Evolutionary conservation across 2,888 invertebrate genomes (phyloP), one percentile per base, ranked within the genome.

Genomic region (Eulithis prunata): DNA sequence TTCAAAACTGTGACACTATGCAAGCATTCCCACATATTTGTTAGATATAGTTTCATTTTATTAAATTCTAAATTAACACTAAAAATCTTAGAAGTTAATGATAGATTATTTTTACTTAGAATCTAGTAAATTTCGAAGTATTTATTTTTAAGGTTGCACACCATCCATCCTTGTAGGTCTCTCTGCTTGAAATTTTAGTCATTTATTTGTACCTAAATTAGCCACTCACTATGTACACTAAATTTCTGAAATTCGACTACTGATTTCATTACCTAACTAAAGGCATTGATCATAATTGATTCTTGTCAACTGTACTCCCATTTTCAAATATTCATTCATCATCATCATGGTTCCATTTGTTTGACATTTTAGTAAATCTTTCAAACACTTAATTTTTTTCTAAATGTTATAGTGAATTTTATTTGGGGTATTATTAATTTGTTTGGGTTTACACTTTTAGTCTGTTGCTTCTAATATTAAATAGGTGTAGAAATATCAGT

Each of bases 121-220:
- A 68, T 65, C 68, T 62, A 65, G 51, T 62, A 73, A 65, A 69
- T 71, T 61, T 55, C 70, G 72, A 46, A 46, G 13, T 14, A 41
- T 41, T 41, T 41, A 2, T 41, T 1, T n/a, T 13, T 14, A 11
- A 49, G 21, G 10, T 21, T 10, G 49, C 69, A 64, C 12, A 32
- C 32, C 32, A 32, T 51, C n/a, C 7, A 32, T 51, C n/a, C 7
- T 12, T 38, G 53, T 21, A 49, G 10, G 1, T 46, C 4, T 5
- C 6, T 13, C 4, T 6, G 7, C 32, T 32, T 51, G 4, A 51
- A 64, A 54, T 52, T 59, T 43, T 32, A 41, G 49, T 61, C 32
- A n/a, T 64, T 54, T 14, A 56, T 67, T 65, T 75, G 85, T 86
- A 86, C 83, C 86, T 85, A 85, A 84, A 73, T 77, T 81, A 78